phyloP scores from a whole-genome alignment of 2,888 invertebrate genomes.

The Agrochola circellaris region DNA sequence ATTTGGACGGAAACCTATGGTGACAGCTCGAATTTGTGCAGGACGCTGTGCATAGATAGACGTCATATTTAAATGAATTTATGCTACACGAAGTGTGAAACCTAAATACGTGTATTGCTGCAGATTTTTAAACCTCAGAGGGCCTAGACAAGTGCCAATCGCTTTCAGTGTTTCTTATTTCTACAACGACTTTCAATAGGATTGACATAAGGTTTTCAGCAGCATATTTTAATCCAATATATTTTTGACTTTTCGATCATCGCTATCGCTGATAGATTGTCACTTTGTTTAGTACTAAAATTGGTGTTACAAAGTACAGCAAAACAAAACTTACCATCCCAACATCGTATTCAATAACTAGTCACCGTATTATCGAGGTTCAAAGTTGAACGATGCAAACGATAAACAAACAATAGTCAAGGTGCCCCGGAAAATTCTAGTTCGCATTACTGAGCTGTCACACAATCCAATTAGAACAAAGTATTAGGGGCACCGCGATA shows the following conservation, averaged over 20 bases:
- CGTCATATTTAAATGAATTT: constrained; percentile 1
- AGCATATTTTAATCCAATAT: background rate
- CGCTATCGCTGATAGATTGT: too few species aligned
- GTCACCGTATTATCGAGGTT: background rate
- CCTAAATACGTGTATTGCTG: background rate
- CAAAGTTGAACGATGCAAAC: background rate
- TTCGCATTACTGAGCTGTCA: constrained; percentile 31
- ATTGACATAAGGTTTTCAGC: background rate
- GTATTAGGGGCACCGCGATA: constrained; percentile 61
- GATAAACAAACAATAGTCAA: constrained; percentile 40
- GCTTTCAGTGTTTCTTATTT: background rate
- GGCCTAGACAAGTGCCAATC: background rate
- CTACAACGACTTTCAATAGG: background rate
- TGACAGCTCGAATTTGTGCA: constrained; percentile 29
- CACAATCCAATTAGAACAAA: constrained; percentile 58
- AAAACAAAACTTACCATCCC: background rate
- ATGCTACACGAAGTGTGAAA: background rate
- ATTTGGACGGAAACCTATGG: constrained; percentile 39
- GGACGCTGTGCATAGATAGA: background rate
- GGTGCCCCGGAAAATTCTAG: constrained; percentile 51
- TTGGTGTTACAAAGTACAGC: background rate
- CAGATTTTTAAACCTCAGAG: background rate
- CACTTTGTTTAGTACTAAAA: background rate
- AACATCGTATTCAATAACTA: background rate
- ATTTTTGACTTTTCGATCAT: background rate